Evolutionary conservation across 2,888 invertebrate genomes (phyloP).

Genomic region (Tineola bisselliella): DNA sequence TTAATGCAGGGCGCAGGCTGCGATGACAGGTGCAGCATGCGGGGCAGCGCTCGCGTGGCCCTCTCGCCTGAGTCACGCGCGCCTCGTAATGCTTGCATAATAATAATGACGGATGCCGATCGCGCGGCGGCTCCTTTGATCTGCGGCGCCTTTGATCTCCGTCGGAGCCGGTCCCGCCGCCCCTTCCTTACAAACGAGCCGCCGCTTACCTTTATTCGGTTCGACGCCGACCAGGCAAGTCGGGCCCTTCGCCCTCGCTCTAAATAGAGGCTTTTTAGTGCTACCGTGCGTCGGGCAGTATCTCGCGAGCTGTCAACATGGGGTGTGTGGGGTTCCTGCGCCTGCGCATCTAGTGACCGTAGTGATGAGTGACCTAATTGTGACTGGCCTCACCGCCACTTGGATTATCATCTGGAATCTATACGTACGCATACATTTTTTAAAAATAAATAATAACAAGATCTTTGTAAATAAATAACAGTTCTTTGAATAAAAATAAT

Average conservation of each 20-base stretch:
- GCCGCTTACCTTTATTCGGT: slow-evolving; percentile 63
- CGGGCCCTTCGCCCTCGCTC: slow-evolving; percentile 63
- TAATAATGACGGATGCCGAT: slow-evolving; percentile 70
- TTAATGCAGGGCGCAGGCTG: slow-evolving; percentile 10
- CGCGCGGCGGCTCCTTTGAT: slow-evolving; percentile 67
- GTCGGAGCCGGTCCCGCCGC: slow-evolving; percentile 62
- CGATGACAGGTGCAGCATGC: slow-evolving; percentile 45
- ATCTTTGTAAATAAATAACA: too few relatives aligned
- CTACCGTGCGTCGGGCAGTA: slow-evolving; percentile 40
- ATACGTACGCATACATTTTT: slow-evolving; percentile 51
- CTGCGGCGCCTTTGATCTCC: slow-evolving; percentile 62
- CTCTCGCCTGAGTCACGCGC: slow-evolving; percentile 66
- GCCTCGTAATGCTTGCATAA: slow-evolving; percentile 68
- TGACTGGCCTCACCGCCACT: slow-evolving; percentile 22
- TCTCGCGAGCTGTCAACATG: slow-evolving; percentile 35
- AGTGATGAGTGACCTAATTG: slow-evolving; percentile 28
- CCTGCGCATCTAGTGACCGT: slow-evolving; percentile 24
- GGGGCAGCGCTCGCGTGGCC: slow-evolving; percentile 64
- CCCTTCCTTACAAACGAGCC: slow-evolving; percentile 54
- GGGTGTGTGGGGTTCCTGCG: slow-evolving; percentile 40
- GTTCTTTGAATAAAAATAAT: too few relatives aligned
- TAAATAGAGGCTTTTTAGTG: slow-evolving; percentile 63
- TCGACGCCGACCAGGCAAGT: slow-evolving; percentile 53
- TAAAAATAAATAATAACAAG: slow-evolving; percentile 21
- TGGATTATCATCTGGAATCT: slow-evolving; percentile 46